Percentiles rank a stretch among this genome's conserved stretches.
These are phyloP conservation scores for Silurus asotus DNA, from an alignment of 2,113 vertebrate genomes.

Conservation along the genomic window DNA sequence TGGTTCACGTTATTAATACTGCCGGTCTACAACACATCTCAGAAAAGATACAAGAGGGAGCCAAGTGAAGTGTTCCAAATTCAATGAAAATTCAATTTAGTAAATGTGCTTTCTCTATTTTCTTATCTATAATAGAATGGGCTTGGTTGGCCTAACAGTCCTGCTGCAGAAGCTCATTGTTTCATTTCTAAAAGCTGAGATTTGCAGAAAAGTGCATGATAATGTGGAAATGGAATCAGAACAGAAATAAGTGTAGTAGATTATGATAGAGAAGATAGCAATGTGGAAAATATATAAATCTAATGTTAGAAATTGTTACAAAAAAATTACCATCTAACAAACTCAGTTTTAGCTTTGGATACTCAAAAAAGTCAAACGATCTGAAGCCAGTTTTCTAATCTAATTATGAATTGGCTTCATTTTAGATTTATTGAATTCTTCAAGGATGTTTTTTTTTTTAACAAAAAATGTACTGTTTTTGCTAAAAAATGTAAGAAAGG, in stretches of 20 bases:
- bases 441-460: too few relatives aligned
- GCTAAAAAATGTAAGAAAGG: too few relatives aligned
- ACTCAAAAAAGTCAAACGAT: neutral
- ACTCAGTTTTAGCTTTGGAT: too few relatives aligned
- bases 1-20: constrained; percentile 31
- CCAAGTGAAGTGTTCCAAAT: constrained; percentile 40
- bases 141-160: neutral
- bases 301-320: too few relatives aligned
- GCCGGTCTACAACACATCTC: constrained; percentile 28
- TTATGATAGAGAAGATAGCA: neutral
- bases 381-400: neutral
- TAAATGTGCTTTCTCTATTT: constrained; percentile 51
- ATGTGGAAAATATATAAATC: neutral
- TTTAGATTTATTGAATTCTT: too few relatives aligned
- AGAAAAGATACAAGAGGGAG: constrained; percentile 46
- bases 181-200: constrained; percentile 45
- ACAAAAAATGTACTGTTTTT: too few relatives aligned
- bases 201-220: constrained; percentile 26
- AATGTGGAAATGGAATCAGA: neutral
- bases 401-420: neutral
- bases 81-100: constrained; percentile 56
- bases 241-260: neutral
- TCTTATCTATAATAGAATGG: constrained; percentile 52
- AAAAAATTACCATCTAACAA: too few relatives aligned
- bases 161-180: constrained; percentile 49